phyloP scores from a whole-genome alignment of 2,113 vertebrate species.

The Nanorana parkeri region DNA sequence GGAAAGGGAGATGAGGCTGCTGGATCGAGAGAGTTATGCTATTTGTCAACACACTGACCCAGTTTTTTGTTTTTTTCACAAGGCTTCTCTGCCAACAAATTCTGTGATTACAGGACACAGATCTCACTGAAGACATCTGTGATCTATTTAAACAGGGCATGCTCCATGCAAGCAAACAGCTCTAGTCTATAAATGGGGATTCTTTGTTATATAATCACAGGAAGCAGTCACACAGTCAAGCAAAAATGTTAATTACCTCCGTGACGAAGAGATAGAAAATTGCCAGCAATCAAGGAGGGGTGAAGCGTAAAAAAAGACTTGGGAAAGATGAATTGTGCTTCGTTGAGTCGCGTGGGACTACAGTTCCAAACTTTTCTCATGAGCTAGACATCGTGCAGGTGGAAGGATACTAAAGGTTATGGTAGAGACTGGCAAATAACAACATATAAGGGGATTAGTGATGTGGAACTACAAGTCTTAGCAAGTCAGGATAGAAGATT shows the following conservation, averaged over 20 bases:
- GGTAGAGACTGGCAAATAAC: no score
- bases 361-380: not conserved
- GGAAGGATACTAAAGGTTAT: no score
- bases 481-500: no score
- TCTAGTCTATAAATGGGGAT: conserved; percentile 6
- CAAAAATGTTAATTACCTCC: conserved; percentile 15
- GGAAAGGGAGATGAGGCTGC: not conserved
- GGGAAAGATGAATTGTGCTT: not conserved
- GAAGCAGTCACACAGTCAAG: not conserved
- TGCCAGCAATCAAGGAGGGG: no score
- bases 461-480: no score
- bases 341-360: not conserved
- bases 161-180: conserved; percentile 25
- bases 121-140: conserved; percentile 49
- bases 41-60: conserved; percentile 56
- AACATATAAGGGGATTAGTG: no score
- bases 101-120: conserved; percentile 55
- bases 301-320: not conserved
- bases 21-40: conserved; percentile 1
- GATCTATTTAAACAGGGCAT: conserved; percentile 54
- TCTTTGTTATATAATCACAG: conserved; percentile 39
- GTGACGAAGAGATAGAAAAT: not conserved
- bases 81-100: conserved; percentile 54
- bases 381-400: no score
- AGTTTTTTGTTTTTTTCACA: conserved; percentile 47